Evolutionary conservation across 2,113 vertebrate species (phyloP).

Genomic region (Apodemus speciosus): DNA sequence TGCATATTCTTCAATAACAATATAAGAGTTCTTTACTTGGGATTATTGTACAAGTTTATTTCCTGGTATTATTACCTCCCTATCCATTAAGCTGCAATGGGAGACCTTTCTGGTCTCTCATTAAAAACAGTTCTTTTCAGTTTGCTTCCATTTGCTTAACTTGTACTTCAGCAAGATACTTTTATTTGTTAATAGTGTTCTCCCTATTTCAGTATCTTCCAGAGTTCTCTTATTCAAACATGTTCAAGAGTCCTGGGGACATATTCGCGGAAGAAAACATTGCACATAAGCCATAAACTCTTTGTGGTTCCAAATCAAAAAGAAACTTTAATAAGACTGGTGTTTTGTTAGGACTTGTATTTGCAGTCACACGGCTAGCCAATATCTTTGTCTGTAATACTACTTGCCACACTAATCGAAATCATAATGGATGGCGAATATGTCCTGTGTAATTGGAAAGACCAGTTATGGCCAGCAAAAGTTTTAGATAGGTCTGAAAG

Average conservation of each 20-base stretch:
- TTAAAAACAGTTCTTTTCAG: background rate
- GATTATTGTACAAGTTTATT: background rate
- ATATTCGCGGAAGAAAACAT: conserved; percentile 44
- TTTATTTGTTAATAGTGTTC: conserved; percentile 55
- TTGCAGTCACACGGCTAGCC: background rate
- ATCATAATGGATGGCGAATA: conserved; percentile 71
- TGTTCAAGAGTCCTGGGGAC: conserved; percentile 51
- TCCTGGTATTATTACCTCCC: background rate
- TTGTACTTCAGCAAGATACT: conserved; percentile 32
- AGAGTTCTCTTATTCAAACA: conserved; percentile 34
- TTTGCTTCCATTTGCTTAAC: conserved; percentile 9
- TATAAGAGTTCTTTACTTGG: conserved; percentile 15
- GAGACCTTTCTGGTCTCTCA: background rate
- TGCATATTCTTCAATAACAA: background rate
- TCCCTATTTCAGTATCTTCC: conserved; percentile 53
- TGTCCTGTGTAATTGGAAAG: conserved; percentile 75
- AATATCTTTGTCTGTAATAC: conserved; percentile 26
- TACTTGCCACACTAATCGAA: conserved; percentile 47
- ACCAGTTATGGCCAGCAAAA: conserved; percentile 76
- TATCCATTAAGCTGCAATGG: background rate
- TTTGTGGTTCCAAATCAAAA: conserved; percentile 60
- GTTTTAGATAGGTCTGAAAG: conserved; percentile 65
- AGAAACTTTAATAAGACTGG: conserved; percentile 35
- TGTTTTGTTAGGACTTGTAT: conserved; percentile 46
- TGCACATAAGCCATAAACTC: background rate